These are phyloP conservation scores for Epinotia bilunana DNA, from an alignment of 2,888 invertebrate species.

Conservation along the genomic window DNA sequence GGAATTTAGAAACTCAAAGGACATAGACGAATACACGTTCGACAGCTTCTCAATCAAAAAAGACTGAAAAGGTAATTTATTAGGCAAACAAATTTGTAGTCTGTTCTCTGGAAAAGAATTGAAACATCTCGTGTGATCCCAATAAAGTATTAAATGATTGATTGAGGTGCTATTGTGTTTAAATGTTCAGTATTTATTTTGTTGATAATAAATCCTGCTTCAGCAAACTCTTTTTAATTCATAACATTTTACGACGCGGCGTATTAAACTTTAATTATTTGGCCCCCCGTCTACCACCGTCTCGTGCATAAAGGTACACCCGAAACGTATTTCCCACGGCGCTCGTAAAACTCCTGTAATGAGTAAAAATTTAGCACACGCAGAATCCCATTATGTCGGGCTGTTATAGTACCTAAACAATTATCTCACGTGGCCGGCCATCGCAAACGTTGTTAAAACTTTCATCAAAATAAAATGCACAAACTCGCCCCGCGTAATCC, in stretches of 20 bases:
- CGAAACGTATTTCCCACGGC: slow-evolving; percentile 66
- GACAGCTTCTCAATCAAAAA: slow-evolving; percentile 78
- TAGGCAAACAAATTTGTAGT: slow-evolving; percentile 24
- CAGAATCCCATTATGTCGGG: slow-evolving; percentile 53
- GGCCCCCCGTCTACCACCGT: slow-evolving; percentile 60
- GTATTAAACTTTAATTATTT: slow-evolving; percentile 63
- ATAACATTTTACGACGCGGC: slow-evolving; percentile 43
- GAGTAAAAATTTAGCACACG: slow-evolving; percentile 60
- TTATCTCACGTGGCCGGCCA: slow-evolving; percentile 33
- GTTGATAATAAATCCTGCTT: slow-evolving; percentile 31
- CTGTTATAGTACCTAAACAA: slow-evolving; percentile 38
- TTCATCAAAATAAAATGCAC: slow-evolving; percentile 33
- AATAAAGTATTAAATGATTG: neutral
- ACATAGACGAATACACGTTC: slow-evolving; percentile 80
- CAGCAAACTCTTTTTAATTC: slow-evolving; percentile 35
- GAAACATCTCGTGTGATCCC: neutral
- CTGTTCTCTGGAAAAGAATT: slow-evolving; percentile 4
- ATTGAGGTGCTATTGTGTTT: slow-evolving; percentile 12
- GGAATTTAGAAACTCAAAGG: slow-evolving; percentile 87
- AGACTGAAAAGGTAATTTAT: slow-evolving; percentile 53
- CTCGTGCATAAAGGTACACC: slow-evolving; percentile 62
- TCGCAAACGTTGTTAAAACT: slow-evolving; percentile 28
- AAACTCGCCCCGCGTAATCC: neutral
- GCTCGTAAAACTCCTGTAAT: slow-evolving; percentile 66
- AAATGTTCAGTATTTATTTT: slow-evolving; percentile 26